phyloP scores from a whole-genome alignment of 1,140 invertebrate genomes.

The Pomacea maculata region DNA sequence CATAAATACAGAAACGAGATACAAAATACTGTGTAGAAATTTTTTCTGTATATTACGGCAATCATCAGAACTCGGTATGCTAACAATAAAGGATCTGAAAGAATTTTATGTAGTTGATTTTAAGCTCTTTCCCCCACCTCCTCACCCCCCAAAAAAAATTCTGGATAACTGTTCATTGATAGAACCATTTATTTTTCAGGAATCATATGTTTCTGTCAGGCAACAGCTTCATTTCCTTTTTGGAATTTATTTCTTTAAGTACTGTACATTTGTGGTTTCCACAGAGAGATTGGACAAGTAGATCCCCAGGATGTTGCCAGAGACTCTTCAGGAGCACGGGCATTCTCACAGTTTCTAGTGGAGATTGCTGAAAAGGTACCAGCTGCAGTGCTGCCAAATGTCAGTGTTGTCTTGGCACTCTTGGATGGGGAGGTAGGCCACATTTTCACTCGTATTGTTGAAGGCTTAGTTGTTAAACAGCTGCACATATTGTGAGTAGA shows the following conservation, averaged over 20 bases:
- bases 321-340: constrained; percentile 71
- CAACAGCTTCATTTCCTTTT: neutral
- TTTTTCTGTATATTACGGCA: no score
- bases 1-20: no score
- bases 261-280: constrained; percentile 5
- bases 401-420: constrained; percentile 70
- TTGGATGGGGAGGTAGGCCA: constrained; percentile 69
- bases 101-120: no score
- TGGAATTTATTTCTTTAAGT: neutral
- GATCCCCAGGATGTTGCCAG: constrained; percentile 68
- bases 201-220: neutral
- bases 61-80: no score
- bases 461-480: no score
- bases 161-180: no score
- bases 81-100: no score
- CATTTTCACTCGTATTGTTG: neutral
- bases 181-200: neutral
- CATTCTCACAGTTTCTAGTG: constrained; percentile 76
- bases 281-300: constrained; percentile 74
- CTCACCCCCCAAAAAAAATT: no score
- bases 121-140: no score
- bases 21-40: no score
- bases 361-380: constrained; percentile 75
- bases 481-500: no score
- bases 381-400: constrained; percentile 73